Conservation (phyloP, 2,888 invertebrate species). For the Marronus borbonicus region DNA sequence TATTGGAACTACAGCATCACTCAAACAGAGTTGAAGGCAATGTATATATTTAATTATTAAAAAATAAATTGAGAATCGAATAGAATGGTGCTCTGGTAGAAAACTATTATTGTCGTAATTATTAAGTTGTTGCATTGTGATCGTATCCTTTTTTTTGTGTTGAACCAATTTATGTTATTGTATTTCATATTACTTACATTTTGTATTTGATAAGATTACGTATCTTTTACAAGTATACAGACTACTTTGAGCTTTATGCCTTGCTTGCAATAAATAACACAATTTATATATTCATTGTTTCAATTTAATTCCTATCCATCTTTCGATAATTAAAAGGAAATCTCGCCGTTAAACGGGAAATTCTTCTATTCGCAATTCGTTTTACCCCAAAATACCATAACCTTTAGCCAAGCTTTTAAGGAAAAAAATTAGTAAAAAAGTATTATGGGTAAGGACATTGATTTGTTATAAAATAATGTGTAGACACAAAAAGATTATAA, state of each 20-base stretch:
- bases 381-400: too few relatives aligned
- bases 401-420: too few relatives aligned
- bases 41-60: conserved; percentile 52
- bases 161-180: conserved; percentile 62
- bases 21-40: conserved; percentile 56
- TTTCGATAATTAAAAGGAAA: too few relatives aligned
- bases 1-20: conserved; percentile 53
- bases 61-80: conserved; percentile 61
- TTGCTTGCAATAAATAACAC: conserved; percentile 67
- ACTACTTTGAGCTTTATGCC: conserved; percentile 68
- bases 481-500: too few relatives aligned
- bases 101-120: conserved; percentile 55
- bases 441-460: too few relatives aligned
- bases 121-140: conserved; percentile 69
- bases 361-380: too few relatives aligned
- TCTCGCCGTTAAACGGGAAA: too few relatives aligned
- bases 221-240: conserved; percentile 58
- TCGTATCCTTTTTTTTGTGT: conserved; percentile 61
- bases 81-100: conserved; percentile 69
- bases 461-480: too few relatives aligned
- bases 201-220: conserved; percentile 58
- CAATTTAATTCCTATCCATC: background rate
- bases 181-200: conserved; percentile 51
- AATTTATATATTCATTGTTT: conserved; percentile 43
- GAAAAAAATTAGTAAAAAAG: too few relatives aligned